A percentile compares a stretch with the other conserved stretches of the same genome.
These are phyloP conservation scores for Rhadina sibilatrix DNA, from an alignment of 2,113 vertebrate species.

Conservation along the genomic window DNA sequence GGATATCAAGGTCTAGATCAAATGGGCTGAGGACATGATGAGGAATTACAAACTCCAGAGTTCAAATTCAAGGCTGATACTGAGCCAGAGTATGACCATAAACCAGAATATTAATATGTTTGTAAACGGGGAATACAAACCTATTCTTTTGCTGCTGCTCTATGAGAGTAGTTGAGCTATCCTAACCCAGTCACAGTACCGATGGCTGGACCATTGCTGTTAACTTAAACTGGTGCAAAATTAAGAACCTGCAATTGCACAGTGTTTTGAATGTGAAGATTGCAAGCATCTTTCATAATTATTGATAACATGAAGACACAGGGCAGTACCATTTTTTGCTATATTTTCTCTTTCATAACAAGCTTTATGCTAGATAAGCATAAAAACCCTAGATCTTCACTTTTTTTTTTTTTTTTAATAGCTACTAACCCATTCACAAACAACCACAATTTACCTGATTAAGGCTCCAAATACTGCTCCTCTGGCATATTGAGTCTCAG, in stretches of 20 bases:
- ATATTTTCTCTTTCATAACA: background rate
- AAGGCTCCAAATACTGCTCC: background rate
- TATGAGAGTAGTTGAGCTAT: background rate
- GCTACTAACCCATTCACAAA: fast-evolving
- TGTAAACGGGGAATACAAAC: background rate
- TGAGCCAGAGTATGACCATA: background rate
- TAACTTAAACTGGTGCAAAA: background rate
- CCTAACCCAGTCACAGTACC: background rate
- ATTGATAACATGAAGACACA: background rate
- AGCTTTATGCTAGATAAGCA: background rate
- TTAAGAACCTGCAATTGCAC: background rate
- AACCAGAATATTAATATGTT: background rate
- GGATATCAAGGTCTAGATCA: conserved; percentile 3
- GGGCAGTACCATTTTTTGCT: background rate
- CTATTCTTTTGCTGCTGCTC: background rate
- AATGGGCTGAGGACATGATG: background rate
- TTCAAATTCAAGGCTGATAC: background rate
- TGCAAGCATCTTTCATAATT: background rate
- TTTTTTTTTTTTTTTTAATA: background rate
- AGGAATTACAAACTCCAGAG: background rate
- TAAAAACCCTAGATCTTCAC: background rate
- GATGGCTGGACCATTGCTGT: background rate
- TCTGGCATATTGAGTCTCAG: background rate
- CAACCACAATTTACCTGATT: fast-evolving
- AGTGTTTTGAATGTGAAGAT: background rate